These are phyloP conservation scores for Lasioglossum baleicum DNA, from an alignment of 1,140 invertebrate species.

Conservation along the genomic window DNA sequence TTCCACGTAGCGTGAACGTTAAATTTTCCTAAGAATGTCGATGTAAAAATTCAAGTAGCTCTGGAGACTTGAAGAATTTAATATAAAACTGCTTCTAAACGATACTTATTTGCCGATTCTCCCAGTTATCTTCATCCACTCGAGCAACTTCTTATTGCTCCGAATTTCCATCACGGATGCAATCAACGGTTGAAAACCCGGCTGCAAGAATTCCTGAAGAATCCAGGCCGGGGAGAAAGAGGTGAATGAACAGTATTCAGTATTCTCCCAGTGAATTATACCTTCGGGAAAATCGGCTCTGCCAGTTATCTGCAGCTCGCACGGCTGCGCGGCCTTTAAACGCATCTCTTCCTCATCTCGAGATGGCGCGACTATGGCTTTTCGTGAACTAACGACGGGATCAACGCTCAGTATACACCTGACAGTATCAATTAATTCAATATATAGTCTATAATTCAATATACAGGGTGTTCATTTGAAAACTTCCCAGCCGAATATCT, in stretches of 20 bases:
- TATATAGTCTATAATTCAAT: background rate
- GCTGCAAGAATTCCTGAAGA: background rate
- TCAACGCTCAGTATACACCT: background rate
- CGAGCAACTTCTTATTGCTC: background rate
- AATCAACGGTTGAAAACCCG: conserved; percentile 7
- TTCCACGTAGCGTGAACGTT: no score
- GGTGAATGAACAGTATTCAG: background rate
- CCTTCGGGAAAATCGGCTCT: conserved; percentile 13
- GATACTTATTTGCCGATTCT: conserved; percentile 27
- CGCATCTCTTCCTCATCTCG: conserved; percentile 12
- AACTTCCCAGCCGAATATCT: no score
- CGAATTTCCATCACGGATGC: conserved; percentile 25
- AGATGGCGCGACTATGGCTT: conserved; percentile 27
- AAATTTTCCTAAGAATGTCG: no score
- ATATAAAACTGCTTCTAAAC: background rate
- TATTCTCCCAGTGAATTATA: conserved; percentile 15
- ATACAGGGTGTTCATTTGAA: no score
- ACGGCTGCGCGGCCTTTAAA: background rate
- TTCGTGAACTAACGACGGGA: background rate
- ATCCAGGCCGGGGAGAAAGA: background rate
- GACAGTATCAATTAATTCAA: background rate
- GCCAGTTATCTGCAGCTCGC: conserved; percentile 20
- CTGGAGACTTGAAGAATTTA: background rate
- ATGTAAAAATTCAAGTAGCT: no score
- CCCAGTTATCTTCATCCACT: background rate